These are phyloP conservation scores for Encarsia formosa DNA, from an alignment of 2,888 invertebrate genomes.

Conservation along the genomic window DNA sequence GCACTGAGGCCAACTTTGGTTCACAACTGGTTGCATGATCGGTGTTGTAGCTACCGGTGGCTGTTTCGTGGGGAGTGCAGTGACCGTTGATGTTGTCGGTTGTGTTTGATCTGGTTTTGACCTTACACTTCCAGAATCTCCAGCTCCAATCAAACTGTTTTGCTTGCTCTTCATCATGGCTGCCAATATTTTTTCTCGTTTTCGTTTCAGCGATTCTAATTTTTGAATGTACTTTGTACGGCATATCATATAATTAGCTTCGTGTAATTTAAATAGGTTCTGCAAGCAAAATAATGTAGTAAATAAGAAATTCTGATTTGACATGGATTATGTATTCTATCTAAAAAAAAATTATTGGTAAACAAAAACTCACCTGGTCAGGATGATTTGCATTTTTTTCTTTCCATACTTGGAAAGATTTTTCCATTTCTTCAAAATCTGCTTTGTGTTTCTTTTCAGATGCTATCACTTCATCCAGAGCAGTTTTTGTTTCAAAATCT, in stretches of 20 bases:
- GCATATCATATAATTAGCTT: slow-evolving; percentile 83
- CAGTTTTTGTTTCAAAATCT: too few relatives aligned
- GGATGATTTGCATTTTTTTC: slow-evolving; percentile 88
- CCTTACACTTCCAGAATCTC: slow-evolving; percentile 46
- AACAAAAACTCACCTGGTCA: slow-evolving; percentile 78
- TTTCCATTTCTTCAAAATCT: slow-evolving; percentile 86
- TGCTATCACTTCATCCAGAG: too few relatives aligned
- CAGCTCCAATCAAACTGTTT: slow-evolving; percentile 48
- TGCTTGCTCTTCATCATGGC: slow-evolving; percentile 47
- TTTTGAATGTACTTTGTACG: slow-evolving; percentile 73
- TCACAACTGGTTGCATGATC: slow-evolving; percentile 36
- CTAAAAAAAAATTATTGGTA: too few relatives aligned
- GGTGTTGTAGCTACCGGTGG: slow-evolving; percentile 31
- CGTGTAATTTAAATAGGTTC: slow-evolving; percentile 75
- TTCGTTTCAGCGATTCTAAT: slow-evolving; percentile 77
- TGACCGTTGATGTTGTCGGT: slow-evolving; percentile 19
- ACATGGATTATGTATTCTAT: too few relatives aligned
- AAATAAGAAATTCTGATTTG: too few relatives aligned
- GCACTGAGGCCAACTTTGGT: slow-evolving; percentile 45
- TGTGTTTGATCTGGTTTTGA: slow-evolving; percentile 37
- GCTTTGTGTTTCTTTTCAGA: too few relatives aligned
- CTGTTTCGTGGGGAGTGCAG: slow-evolving; percentile 9
- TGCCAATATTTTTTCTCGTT: slow-evolving; percentile 54
- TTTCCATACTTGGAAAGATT: slow-evolving; percentile 88
- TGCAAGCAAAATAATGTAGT: too few relatives aligned